Evolutionary conservation across 2,113 vertebrate species (phyloP), one percentile per base, ranked within the genome.

Genomic region (Synodontis membranacea): DNA sequence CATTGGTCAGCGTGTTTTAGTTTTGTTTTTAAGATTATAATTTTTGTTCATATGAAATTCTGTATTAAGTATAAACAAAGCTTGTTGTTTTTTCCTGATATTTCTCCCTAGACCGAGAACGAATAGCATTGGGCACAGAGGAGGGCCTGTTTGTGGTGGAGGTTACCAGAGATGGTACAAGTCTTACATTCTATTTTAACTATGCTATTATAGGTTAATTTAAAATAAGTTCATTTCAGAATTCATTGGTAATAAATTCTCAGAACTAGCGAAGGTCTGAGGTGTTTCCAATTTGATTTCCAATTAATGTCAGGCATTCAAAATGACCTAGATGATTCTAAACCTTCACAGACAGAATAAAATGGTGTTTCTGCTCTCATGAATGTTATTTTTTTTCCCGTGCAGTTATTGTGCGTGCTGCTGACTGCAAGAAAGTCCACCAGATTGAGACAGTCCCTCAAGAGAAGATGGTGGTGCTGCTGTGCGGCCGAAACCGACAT

Each of bases 121-220:
- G 97, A 89, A 96, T 99, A 64, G 96, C 94, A 0, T 91, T 99
- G 56, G 98, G 98, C 88, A 96, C 98, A 58, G 98, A 99, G 88
- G 98, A 99, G 66, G 98, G 97, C 11, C 94, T 99, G 1, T 98
- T 97, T 72, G 96, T 99, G 88, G 96, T 99, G 48, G 98, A 99
- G 91, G 93, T 99, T 84, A 99, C 96, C 88, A 96, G 97, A 89
- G 98, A 99, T 0, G 97, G 98, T 99, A 95, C 95, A 94, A 82
- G 19, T 74, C 46, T 31, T 81, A 12, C 8, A 11, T 62, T 52
- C 7, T 28, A n/a, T n/a, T n/a, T n/a, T n/a, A n/a, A 78, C 48
- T 21, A 8, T 44, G 48, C 28, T 21, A 19, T 14, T 46, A 23
- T 7, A 28, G 25, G 54, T 56, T 52, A 48, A 12, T 28, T 46